Percentiles rank a stretch among this genome's conserved stretches.
phyloP scores from a whole-genome alignment of 2,888 invertebrate genomes.

The Oscheius sp. region DNA sequence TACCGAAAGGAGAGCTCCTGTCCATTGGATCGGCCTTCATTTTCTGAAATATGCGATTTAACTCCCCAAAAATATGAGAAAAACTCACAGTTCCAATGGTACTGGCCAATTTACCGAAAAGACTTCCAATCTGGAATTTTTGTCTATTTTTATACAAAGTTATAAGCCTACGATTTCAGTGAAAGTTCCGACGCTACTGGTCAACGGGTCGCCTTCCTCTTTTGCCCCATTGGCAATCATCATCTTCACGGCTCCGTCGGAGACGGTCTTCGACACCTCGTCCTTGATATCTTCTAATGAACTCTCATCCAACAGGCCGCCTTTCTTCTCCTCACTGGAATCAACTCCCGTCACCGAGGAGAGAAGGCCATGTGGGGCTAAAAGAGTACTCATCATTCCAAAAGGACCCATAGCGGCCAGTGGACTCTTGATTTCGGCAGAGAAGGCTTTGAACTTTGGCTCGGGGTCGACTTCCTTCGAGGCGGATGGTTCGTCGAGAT shows the following conservation, averaged over 20 bases:
- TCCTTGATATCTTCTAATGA: neutral
- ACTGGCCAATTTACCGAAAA: conserved; percentile 12
- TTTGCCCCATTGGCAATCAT: neutral
- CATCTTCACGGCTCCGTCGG: neutral
- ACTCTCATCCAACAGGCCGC: neutral
- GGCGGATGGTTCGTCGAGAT: no score
- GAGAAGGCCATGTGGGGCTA: neutral
- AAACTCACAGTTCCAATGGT: conserved; percentile 1
- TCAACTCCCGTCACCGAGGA: neutral
- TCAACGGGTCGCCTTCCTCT: neutral
- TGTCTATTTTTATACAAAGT: neutral
- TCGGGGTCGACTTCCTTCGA: no score
- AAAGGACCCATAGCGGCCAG: neutral
- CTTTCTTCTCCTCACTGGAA: neutral
- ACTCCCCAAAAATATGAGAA: neutral
- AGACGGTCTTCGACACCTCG: neutral
- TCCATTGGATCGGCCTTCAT: conserved; percentile 1
- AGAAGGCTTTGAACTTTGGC: no score
- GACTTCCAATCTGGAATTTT: neutral
- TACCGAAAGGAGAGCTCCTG: conserved; percentile 7
- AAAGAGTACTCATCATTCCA: neutral
- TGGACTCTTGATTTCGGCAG: no score
- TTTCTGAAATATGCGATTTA: neutral
- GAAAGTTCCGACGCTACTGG: neutral
- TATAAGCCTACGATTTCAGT: neutral